Base-by-base conservation (phyloP, 1,140 invertebrate genomes). In the Drosophila rhopaloa region DNA sequence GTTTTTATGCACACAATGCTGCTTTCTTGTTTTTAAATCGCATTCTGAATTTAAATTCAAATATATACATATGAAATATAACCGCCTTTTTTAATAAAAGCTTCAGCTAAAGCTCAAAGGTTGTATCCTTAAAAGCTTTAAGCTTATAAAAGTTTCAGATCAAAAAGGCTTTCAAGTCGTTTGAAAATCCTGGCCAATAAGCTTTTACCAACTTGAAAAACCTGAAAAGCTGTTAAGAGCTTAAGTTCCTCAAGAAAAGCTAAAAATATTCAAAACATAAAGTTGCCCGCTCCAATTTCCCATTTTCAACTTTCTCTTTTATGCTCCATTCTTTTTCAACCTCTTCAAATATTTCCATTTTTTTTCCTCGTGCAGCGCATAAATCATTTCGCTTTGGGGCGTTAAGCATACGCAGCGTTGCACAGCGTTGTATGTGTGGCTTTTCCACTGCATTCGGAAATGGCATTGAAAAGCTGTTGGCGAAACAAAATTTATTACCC, bases 351-450 rank as follows among this genome's bases (percentile, higher is more conserved):
- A 32, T 14, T 10, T 9, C n/a, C n/a, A 0, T 5, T 9, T n/a
- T 54, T 54, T 27, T 40, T 51, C 11, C 10, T 9, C 11, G 24
- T 47, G 40, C 51, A 47, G 44, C 50, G 44, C 62, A 82, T 82
- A 82, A 82, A 81, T 81, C 79, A 81, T 58, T 58, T 38, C 13
- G 5, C 44, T 16, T 11, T 16, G 24, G 47, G 61, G 55, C 47
- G 32, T 78, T 62, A 70, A 81, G 74, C 75, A 78, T 82, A 82
- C 79, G 79, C 80, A 61, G 38, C 46, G 70, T 75, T 58, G 75
- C 59, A 70, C 40, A 35, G 27, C 38, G 19, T 10, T 38, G 29
- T 63, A 16, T 60, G 38, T 47, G 62, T 27, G 47, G 44, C 38
- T 41, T 16, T 53, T 14, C 24, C 50, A 70, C 43, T 70, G 48